Evolutionary conservation across 2,797 vertebrate genomes (phyloP), one percentile per base, ranked within the genome.

Genomic region (Sebastes diaconus): DNA sequence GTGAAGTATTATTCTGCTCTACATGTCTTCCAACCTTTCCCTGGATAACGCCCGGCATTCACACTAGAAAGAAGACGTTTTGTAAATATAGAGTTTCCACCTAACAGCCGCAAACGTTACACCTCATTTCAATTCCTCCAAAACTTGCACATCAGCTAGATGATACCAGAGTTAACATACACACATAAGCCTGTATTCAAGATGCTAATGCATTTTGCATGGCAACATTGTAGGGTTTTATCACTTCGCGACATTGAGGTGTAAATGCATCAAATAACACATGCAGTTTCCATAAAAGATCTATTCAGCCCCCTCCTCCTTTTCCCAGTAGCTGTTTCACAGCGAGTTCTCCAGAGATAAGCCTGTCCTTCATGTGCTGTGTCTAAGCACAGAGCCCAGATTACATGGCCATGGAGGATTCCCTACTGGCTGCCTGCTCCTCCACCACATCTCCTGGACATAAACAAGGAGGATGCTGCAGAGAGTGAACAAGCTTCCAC

Each of bases 341-440:
- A 79, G 71, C 4, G 27, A 87, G 73, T 83, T 81, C 89, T 84
- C 90, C 82, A 80, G 89, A 93, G 91, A 93, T 92, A 92, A 93
- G 86, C 77, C 84, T 79, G 88, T 89, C 87, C 90, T 93, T 90
- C 86, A 86, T 92, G 87, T 84, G 78, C 87, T 88, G 86, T 80
- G 84, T 91, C 85, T 88, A 72, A 93, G 84, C 78, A 72, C 76
- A 78, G 77, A 87, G 84, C 80, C 90, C 87, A 88, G 91, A 94
- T 94, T 92, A 93, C 91, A 89, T 60, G 78, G 77, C 84, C 85
- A 32, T 54, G 81, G 83, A 90, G 86, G 86, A 90, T 91, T 91
- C 91, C 90, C 88, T 20, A 55, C 86, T 39, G 89, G 75, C 84
- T 87, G 76, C 64, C 72, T 68, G 72, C 88, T 85, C 73, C 25